Evolutionary conservation across 2,113 vertebrate species (phyloP).

Genomic region (Ciconia maguari): DNA sequence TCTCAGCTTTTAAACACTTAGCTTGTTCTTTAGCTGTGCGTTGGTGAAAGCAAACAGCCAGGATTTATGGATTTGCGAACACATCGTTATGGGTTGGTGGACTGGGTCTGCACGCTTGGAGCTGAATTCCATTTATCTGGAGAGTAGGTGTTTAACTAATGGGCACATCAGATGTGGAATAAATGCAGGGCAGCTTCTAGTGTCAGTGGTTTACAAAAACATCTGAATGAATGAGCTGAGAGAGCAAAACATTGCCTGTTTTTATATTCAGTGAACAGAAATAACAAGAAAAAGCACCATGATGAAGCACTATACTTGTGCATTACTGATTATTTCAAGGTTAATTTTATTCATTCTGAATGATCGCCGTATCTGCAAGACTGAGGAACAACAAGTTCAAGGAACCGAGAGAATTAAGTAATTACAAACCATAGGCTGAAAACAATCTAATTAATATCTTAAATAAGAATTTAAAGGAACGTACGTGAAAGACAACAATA

Average conservation of each 20-base stretch:
- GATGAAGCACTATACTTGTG: not conserved
- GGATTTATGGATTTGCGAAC: not conserved
- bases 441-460: not conserved
- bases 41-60: not conserved
- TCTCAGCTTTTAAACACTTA: not conserved
- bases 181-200: constrained; percentile 16
- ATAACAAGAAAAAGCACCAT: not conserved
- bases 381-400: not conserved
- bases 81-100: not conserved
- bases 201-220: constrained; percentile 15
- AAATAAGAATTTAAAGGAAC: not conserved
- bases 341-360: not conserved
- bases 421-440: not conserved
- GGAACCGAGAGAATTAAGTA: not conserved
- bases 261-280: constrained; percentile 18
- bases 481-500: not conserved
- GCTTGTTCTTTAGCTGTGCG: not conserved
- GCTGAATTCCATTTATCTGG: constrained; percentile 29
- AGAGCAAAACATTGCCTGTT: not conserved
- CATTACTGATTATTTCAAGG: not conserved
- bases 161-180: not conserved
- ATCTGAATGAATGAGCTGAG: constrained; percentile 15
- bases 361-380: rapidly evolving
- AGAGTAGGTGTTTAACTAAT: constrained; percentile 43
- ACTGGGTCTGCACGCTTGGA: not conserved